Conservation (phyloP, 1,140 invertebrate genomes). For the Euwallacea fornicatus region DNA sequence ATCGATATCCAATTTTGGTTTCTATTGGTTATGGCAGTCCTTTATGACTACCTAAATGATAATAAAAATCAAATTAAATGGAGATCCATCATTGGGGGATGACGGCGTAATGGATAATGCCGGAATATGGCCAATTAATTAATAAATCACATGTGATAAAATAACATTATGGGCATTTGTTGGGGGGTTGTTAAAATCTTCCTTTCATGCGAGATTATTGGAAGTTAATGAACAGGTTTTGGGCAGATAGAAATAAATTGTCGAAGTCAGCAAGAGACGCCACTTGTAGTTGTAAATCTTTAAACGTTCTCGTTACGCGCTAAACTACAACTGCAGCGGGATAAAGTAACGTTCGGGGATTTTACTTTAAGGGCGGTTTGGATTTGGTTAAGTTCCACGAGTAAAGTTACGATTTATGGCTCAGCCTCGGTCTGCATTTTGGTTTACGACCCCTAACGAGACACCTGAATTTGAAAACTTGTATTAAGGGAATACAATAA, state of each 20-base stretch:
- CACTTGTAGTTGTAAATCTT: slow-evolving; percentile 11
- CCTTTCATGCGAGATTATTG: background rate
- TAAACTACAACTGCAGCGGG: slow-evolving; percentile 3
- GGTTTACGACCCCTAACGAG: too few species aligned
- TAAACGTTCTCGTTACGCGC: slow-evolving; percentile 7
- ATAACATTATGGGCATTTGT: slow-evolving; percentile 9
- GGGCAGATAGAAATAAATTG: slow-evolving; percentile 7
- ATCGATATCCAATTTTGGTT: slow-evolving; percentile 14
- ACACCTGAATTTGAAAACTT: too few species aligned
- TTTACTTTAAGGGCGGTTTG: background rate
- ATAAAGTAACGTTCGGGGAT: slow-evolving; percentile 10
- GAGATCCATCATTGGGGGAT: slow-evolving; percentile 7
- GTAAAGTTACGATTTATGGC: background rate
- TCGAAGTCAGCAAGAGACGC: background rate
- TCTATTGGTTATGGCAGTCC: background rate
- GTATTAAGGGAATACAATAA: too few species aligned
- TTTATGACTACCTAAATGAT: background rate
- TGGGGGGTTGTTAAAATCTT: background rate
- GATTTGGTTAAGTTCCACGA: background rate
- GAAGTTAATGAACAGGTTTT: too few species aligned
- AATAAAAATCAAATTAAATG: slow-evolving; percentile 10
- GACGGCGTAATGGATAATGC: slow-evolving; percentile 3
- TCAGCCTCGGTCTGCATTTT: too few species aligned
- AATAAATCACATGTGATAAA: slow-evolving; percentile 8
- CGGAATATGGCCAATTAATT: slow-evolving; percentile 13